Evolutionary conservation across 2,888 invertebrate genomes (phyloP).

Genomic region (Cephus pygmeus): DNA sequence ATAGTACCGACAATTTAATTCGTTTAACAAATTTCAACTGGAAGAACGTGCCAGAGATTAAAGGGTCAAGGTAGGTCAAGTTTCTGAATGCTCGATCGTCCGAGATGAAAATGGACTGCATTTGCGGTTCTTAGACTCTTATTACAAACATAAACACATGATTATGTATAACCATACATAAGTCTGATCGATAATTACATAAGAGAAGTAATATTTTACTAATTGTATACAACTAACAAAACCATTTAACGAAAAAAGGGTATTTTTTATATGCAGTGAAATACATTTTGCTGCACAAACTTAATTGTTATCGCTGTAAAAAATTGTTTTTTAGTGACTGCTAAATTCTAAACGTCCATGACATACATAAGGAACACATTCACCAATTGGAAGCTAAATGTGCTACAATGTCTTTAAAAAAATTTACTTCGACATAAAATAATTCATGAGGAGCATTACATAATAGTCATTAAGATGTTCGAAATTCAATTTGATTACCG

Average conservation of each 20-base stretch:
- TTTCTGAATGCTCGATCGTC: background rate
- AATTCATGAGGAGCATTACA: background rate
- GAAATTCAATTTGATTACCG: background rate
- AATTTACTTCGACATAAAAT: background rate
- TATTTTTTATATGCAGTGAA: background rate
- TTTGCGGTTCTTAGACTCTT: background rate
- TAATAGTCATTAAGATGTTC: background rate
- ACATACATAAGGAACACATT: background rate
- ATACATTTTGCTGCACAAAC: background rate
- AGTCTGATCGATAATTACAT: background rate
- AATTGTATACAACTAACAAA: background rate
- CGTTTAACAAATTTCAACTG: too few relatives aligned
- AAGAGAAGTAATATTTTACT: too few relatives aligned
- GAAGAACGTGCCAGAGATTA: too few relatives aligned
- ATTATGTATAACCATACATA: background rate
- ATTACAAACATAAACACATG: background rate
- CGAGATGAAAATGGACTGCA: background rate
- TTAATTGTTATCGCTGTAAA: too few relatives aligned
- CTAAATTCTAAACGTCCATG: background rate
- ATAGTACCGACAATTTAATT: too few relatives aligned
- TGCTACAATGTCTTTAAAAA: background rate
- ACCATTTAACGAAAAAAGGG: background rate
- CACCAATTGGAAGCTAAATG: background rate
- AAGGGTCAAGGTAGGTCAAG: too few relatives aligned
- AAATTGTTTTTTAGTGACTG: too few relatives aligned